Evolutionary conservation across 1,140 invertebrate genomes (phyloP).

Genomic region (Scaptomyza montana): DNA sequence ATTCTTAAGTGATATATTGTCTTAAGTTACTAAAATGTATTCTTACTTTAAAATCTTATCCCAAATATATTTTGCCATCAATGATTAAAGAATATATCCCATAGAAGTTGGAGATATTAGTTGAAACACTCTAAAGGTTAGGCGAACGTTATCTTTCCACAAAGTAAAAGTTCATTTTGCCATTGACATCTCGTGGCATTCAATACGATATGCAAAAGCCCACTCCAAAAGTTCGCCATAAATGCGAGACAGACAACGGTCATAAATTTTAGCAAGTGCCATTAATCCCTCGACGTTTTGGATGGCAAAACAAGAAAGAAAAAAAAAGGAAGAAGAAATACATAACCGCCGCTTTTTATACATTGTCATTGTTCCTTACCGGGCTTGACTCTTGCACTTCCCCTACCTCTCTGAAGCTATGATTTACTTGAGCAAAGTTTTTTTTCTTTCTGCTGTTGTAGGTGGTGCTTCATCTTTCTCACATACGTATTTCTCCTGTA

Average conservation of each 20-base stretch:
- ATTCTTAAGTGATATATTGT: too few relatives aligned
- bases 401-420: slow-evolving; percentile 25
- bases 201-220: slow-evolving; percentile 16
- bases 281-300: slow-evolving; percentile 79
- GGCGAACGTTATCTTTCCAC: background rate
- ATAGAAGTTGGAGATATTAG: background rate
- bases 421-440: slow-evolving; percentile 66
- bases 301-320: slow-evolving; percentile 21
- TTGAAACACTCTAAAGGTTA: background rate
- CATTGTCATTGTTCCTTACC: slow-evolving; percentile 31
- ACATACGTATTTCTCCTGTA: background rate
- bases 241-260: slow-evolving; percentile 42
- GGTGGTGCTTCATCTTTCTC: background rate
- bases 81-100: too few relatives aligned
- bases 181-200: slow-evolving; percentile 36
- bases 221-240: slow-evolving; percentile 6
- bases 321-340: slow-evolving; percentile 4
- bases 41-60: too few relatives aligned
- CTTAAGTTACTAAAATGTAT: too few relatives aligned
- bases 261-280: slow-evolving; percentile 73
- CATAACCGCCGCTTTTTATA: slow-evolving; percentile 20
- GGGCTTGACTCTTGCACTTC: background rate
- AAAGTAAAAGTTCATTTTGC: slow-evolving; percentile 2
- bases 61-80: too few relatives aligned
- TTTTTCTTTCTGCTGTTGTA: background rate